Evolutionary conservation across 2,797 vertebrate species (phyloP).

Genomic region (Pteronotus mesoamericanus): DNA sequence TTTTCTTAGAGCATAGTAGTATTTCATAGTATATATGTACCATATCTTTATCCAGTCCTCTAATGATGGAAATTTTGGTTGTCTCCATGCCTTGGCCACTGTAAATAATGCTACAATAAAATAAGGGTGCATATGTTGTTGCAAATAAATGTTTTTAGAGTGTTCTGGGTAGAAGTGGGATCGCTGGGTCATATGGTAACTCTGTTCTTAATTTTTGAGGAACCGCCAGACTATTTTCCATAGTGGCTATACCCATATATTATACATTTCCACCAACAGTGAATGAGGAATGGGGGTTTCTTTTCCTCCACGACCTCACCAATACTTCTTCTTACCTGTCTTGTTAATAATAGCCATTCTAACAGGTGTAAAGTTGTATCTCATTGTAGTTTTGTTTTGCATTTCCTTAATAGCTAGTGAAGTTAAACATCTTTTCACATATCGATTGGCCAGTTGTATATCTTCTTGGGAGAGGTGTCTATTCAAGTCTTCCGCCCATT

Average conservation of each 20-base stretch:
- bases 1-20: not conserved
- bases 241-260: not conserved
- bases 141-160: not conserved
- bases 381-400: not conserved
- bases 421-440: not conserved
- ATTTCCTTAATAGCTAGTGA: not conserved
- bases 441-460: not conserved
- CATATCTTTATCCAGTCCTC: not conserved
- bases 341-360: not conserved
- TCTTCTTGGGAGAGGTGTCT: not conserved
- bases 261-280: not conserved
- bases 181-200: not conserved
- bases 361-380: not conserved
- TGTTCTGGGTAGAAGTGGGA: not conserved
- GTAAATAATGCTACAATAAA: not conserved
- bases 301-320: not conserved
- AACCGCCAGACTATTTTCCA: not conserved
- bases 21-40: not conserved
- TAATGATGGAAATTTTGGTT: not conserved
- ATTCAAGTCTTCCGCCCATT: not conserved
- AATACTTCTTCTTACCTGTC: not conserved
- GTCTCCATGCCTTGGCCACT: not conserved
- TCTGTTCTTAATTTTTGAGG: not conserved
- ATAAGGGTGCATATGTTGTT: not conserved
- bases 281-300: not conserved